Base-by-base conservation (phyloP, 2,888 invertebrate genomes). In the Desoria tigrina region DNA sequence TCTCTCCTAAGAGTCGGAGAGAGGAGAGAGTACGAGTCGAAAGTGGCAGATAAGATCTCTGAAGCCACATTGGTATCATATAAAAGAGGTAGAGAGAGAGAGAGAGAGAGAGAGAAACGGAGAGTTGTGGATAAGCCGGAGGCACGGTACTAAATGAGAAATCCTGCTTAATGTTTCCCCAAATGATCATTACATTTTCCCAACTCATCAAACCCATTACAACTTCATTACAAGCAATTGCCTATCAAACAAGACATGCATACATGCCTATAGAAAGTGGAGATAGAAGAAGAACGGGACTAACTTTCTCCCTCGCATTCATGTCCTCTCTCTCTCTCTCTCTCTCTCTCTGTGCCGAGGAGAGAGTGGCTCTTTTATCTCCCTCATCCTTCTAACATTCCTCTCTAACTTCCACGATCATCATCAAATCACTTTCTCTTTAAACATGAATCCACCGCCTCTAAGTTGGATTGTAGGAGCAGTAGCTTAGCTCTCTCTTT, bases 171-270 rank as follows among this genome's bases (percentile, higher is more conserved):
- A 72, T 72, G 72, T 67, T 65, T 66, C 72, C 72, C 72, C 67
- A 63, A 68, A 69, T 69, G 58, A 65, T 61, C 65, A 50, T 65
- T 65, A 65, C 57, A 61, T 65, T 65, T 65, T 61, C 69, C 66
- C 69, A 61, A 71, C 63, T 68, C 73, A 70, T 73, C 71, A 71
- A 67, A 65, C 62, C 68, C 68, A 73, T 73, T 73, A 71, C 69
- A 73, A 73, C 73, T 73, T 71, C 71, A 73, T 73, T 73, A 73
- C 71, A 71, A 71, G 65, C 65, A 71, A 73, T 71, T 71, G 71
- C 65, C 73, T 71, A 71, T 71, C 67, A 69, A 72, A 64, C 69
- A 63, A 54, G 68, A 66, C 55, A 55, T 55, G 32, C 32, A 55
- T 55, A 28, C 28, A 32, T 55, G 49, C n/a, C 39, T 9, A 39